Evolutionary conservation across 2,888 invertebrate species (phyloP), one percentile per base, ranked within the genome.

Genomic region (Philaethria dido): DNA sequence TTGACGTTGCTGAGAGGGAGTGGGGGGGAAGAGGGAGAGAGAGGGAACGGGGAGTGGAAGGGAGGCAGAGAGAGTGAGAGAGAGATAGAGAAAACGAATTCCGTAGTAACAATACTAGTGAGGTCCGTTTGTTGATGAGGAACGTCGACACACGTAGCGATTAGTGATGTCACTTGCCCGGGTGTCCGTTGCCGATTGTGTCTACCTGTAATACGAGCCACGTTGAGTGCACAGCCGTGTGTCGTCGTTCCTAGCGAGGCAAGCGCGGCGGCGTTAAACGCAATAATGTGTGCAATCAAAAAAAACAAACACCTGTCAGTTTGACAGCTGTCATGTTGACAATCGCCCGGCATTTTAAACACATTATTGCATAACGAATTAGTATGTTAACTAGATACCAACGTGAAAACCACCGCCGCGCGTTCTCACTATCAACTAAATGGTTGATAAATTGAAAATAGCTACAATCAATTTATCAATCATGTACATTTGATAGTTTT

Each of bases 171-270:
- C 89, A 89, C 88, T 89, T 88, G 82, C 79, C 80, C 79, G 82
- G 78, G 78, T 89, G 89, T 77, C 89, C 89, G 85, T 89, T 91
- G 80, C 88, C 89, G 82, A 83, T 71, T 71, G 84, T 76, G 75
- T 88, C 85, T 80, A 91, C 91, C 91, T 92, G 91, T 79, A 89
- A 90, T 86, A 83, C 83, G 85, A 85, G 80, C 83, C 82, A 79
- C 82, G 79, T 81, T 86, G 81, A 87, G 86, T 87, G 80, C 86
- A 80, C 86, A 86, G 86, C 88, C 87, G 90, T 92, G 92, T 92
- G 92, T 90, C 92, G 92, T 87, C 91, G 92, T 90, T 87, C 91
- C 90, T 87, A 86, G 80, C 85, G 87, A 84, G 89, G 90, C 75
- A 73, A 72, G 76, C 72, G 66, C 64, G 72, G 72, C 74, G 74